Evolutionary conservation across 2,113 vertebrate species (phyloP).

Genomic region (Rattus norvegicus): GRCr8 NC_086025.1:41897001-41897500

Average conservation of each 20-base stretch:
- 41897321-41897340: neutral
- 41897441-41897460: conserved; percentile 30
- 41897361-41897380: conserved; percentile 5
- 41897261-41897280: neutral
- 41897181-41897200: neutral
- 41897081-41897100: neutral
- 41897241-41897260: conserved; percentile 18
- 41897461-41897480: conserved; percentile 36
- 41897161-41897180: conserved; percentile 1
- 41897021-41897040: conserved; percentile 26
- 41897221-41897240: conserved; percentile 4
- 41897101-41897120: neutral
- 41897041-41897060: neutral
- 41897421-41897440: conserved; percentile 40
- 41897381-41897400: neutral
- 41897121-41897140: neutral
- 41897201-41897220: neutral
- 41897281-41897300: neutral
- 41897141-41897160: conserved; percentile 10
- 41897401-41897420: neutral
- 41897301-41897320: neutral
- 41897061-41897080: neutral
- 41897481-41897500: conserved; percentile 1
- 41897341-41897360: neutral
- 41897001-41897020: neutral